These are phyloP conservation scores for Gobionotothen gibberifrons DNA, from an alignment of 2,797 vertebrate genomes.

Conservation along the genomic window DNA sequence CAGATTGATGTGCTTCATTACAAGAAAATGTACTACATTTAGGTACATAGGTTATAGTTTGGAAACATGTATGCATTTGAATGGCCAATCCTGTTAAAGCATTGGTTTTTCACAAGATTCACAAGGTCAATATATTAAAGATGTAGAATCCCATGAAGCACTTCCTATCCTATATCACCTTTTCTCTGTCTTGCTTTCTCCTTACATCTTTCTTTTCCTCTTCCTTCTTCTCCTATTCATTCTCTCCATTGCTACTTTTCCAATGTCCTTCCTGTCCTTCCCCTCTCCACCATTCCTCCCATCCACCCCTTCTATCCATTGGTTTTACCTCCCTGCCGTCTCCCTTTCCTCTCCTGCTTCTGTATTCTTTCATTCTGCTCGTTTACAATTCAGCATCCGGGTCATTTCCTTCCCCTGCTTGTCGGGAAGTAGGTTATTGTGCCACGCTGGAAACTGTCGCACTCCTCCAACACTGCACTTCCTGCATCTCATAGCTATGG, in stretches of 20 bases:
- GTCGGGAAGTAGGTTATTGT: constrained; percentile 84
- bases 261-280: neutral
- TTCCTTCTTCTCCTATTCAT: neutral
- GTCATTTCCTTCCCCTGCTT: constrained; percentile 37
- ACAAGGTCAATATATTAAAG: neutral
- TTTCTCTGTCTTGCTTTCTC: neutral
- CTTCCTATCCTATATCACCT: neutral
- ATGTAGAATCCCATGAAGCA: constrained; percentile 1
- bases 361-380: constrained; percentile 14
- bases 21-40: neutral
- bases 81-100: neutral
- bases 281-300: neutral
- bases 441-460: constrained; percentile 74
- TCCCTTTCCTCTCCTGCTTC: neutral
- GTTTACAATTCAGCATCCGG: constrained; percentile 46
- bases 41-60: neutral
- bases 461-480: constrained; percentile 64
- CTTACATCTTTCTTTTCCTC: neutral
- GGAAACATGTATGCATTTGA: neutral
- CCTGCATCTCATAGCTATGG: constrained; percentile 45
- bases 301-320: neutral
- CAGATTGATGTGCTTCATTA: neutral
- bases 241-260: neutral
- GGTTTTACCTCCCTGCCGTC: neutral
- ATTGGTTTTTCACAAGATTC: neutral